Evolutionary conservation across 2,888 invertebrate species (phyloP).

Genomic region (Andrena bucephala): DNA sequence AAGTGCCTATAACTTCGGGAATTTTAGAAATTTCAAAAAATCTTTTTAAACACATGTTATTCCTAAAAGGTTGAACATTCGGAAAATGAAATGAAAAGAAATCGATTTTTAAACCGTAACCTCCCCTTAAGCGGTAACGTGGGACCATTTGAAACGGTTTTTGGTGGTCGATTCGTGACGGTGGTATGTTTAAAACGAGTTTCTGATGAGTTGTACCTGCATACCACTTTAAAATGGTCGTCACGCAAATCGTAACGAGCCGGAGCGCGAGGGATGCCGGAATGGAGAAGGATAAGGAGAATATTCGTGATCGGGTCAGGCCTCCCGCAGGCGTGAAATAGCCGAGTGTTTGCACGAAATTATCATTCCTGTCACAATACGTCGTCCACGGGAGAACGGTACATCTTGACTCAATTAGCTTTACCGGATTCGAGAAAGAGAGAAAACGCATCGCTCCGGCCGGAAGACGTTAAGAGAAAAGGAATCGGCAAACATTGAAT

Average conservation of each 20-base stretch:
- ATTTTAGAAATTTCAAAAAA: too few relatives aligned
- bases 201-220: constrained; percentile 50
- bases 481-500: constrained; percentile 58
- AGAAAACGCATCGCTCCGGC: constrained; percentile 34
- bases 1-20: too few relatives aligned
- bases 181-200: constrained; percentile 55
- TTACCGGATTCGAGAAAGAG: constrained; percentile 30
- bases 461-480: constrained; percentile 32
- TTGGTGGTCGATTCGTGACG: constrained; percentile 28
- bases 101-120: too few relatives aligned
- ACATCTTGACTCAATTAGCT: constrained; percentile 59
- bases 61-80: too few relatives aligned
- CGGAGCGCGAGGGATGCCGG: constrained; percentile 38
- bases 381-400: constrained; percentile 46
- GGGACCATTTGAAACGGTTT: constrained; percentile 29
- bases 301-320: constrained; percentile 67
- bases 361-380: constrained; percentile 73
- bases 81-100: too few relatives aligned
- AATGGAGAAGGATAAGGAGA: constrained; percentile 49
- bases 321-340: constrained; percentile 75
- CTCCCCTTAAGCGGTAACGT: constrained; percentile 20
- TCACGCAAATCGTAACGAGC: constrained; percentile 67
- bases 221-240: constrained; percentile 56
- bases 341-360: constrained; percentile 69
- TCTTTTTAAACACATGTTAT: too few relatives aligned